Percentiles rank a stretch among this genome's conserved stretches.
These are phyloP conservation scores for Dione juno DNA, from an alignment of 2,888 invertebrate genomes.

Conservation along the genomic window DNA sequence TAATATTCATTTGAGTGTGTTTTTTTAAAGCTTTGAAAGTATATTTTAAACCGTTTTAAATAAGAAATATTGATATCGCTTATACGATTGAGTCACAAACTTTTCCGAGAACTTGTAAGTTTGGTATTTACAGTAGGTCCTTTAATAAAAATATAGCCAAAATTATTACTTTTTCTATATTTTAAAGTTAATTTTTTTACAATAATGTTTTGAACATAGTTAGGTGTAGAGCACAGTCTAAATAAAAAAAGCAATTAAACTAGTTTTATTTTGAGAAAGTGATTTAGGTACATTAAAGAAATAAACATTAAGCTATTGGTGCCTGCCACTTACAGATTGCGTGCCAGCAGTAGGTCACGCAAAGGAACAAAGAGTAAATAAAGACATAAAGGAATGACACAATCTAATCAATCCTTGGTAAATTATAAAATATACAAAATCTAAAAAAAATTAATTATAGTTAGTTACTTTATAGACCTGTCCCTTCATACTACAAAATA, in stretches of 20 bases:
- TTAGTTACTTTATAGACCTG: too few species aligned
- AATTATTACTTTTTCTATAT: background rate
- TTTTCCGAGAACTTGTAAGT: too few species aligned
- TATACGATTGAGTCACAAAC: too few species aligned
- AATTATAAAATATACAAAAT: background rate
- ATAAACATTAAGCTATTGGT: slow-evolving; percentile 30
- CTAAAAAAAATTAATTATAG: background rate
- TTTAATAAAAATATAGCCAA: too few species aligned
- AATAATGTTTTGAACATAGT: background rate
- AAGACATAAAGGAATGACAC: slow-evolving; percentile 9
- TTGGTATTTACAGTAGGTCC: too few species aligned
- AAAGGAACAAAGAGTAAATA: slow-evolving; percentile 29
- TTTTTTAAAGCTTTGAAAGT: too few species aligned
- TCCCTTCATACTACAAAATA: too few species aligned
- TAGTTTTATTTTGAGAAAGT: slow-evolving; percentile 1
- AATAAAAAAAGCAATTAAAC: background rate
- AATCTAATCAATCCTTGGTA: slow-evolving; percentile 5
- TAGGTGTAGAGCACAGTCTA: background rate
- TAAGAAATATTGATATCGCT: too few species aligned
- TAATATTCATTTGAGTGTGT: too few species aligned
- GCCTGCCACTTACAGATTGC: slow-evolving; percentile 47
- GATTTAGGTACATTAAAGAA: slow-evolving; percentile 15
- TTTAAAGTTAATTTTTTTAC: background rate
- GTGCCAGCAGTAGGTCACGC: slow-evolving; percentile 55
- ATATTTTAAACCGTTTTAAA: too few species aligned